phyloP scores from a whole-genome alignment of 1,140 invertebrate species.

The Periplaneta americana region DNA sequence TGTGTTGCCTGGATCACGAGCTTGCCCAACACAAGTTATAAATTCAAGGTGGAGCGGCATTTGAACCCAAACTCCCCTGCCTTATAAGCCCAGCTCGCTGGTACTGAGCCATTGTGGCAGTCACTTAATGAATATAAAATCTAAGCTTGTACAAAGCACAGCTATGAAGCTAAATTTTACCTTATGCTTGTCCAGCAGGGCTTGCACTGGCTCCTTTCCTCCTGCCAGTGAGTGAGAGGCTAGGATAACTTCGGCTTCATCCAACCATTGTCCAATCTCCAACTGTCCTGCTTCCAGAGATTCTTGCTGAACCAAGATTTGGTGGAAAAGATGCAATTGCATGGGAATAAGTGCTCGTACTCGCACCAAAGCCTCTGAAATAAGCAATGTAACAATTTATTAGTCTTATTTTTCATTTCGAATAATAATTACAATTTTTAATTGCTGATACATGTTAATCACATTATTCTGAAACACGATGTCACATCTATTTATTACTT shows the following conservation, averaged over 20 bases:
- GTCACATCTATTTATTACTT: too few species aligned
- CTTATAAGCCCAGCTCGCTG: too few species aligned
- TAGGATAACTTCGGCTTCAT: constrained; percentile 72
- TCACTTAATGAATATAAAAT: too few species aligned
- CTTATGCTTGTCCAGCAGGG: constrained; percentile 76
- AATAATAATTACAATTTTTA: too few species aligned
- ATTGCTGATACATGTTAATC: too few species aligned
- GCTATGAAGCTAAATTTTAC: constrained; percentile 27
- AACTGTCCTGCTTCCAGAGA: constrained; percentile 80
- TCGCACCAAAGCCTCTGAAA: constrained; percentile 67
- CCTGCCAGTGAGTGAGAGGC: constrained; percentile 52
- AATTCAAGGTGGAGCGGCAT: too few species aligned
- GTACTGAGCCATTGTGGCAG: too few species aligned
- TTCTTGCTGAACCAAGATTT: constrained; percentile 84
- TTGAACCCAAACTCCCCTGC: too few species aligned
- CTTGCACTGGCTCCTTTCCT: constrained; percentile 66
- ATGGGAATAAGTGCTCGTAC: constrained; percentile 74
- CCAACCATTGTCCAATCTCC: constrained; percentile 81
- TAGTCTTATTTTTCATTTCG: too few species aligned
- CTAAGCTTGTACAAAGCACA: neutral
- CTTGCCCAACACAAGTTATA: too few species aligned
- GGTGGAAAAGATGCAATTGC: constrained; percentile 72
- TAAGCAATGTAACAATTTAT: constrained; percentile 8
- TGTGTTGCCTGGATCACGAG: too few species aligned
- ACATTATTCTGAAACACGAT: too few species aligned